phyloP scores from a whole-genome alignment of 1,140 invertebrate genomes.

The silkworm (Bombyx mori) region ASM3026992v2 NC_085116.1:3089501-3090000 shows the following conservation, averaged over 20 bases:
- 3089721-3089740: slow-evolving; percentile 29
- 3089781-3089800: slow-evolving; percentile 21
- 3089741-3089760: slow-evolving; percentile 37
- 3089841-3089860: slow-evolving; percentile 6
- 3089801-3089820: slow-evolving; percentile 5
- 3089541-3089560: too few species aligned
- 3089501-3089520: too few species aligned
- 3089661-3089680: slow-evolving; percentile 14
- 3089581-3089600: too few species aligned
- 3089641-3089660: slow-evolving; percentile 2
- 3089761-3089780: slow-evolving; percentile 30
- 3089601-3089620: too few species aligned
- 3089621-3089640: slow-evolving; percentile 2
- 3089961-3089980: neutral
- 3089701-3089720: slow-evolving; percentile 15
- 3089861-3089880: slow-evolving; percentile 2
- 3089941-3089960: too few species aligned
- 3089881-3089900: neutral
- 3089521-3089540: too few species aligned
- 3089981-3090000: neutral
- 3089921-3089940: too few species aligned
- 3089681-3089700: slow-evolving; percentile 18
- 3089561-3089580: too few species aligned
- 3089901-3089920: too few species aligned
- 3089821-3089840: neutral